Conservation (phyloP, 2,888 invertebrate genomes). For the Chrysolina americana region DNA sequence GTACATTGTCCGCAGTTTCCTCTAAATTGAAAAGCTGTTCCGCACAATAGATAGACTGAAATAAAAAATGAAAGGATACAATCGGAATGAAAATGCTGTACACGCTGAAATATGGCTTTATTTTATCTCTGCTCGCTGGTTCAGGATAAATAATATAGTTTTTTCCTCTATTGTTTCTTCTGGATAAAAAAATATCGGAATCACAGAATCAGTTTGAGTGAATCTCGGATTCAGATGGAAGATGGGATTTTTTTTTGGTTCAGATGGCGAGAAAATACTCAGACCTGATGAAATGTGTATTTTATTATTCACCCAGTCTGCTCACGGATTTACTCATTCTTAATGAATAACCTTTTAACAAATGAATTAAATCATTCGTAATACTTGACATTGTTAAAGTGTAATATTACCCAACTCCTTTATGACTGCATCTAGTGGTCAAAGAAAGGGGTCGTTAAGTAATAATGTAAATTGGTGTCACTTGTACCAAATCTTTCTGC, state of each 20-base stretch:
- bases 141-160: slow-evolving; percentile 37
- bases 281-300: no score
- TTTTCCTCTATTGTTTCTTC: slow-evolving; percentile 36
- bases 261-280: not conserved
- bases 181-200: slow-evolving; percentile 36
- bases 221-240: not conserved
- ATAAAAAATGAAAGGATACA: slow-evolving; percentile 44
- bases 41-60: slow-evolving; percentile 48
- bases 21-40: slow-evolving; percentile 54
- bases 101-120: slow-evolving; percentile 35
- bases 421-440: no score
- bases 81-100: slow-evolving; percentile 44
- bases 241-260: not conserved
- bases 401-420: no score
- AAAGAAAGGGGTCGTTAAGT: no score
- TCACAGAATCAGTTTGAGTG: slow-evolving; percentile 8
- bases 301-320: no score
- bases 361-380: no score
- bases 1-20: slow-evolving; percentile 51
- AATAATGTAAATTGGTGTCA: no score
- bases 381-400: no score
- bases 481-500: no score
- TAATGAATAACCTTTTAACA: no score
- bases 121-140: slow-evolving; percentile 42
- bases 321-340: no score